phyloP scores from a whole-genome alignment of 2,888 invertebrate species.

The Lathronympha strigana region DNA sequence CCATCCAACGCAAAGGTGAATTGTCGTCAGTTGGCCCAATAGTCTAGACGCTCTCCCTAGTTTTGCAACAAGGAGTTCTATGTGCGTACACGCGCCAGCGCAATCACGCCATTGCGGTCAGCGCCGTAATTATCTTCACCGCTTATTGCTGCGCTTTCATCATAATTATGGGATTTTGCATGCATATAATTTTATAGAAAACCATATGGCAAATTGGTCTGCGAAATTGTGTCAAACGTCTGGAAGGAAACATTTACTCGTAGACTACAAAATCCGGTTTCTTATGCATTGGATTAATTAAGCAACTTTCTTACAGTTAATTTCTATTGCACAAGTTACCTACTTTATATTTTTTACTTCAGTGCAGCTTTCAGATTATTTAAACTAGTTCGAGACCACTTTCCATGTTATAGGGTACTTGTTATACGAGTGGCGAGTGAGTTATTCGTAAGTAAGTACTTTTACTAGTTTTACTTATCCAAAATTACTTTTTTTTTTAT shows the following conservation, averaged over 20 bases:
- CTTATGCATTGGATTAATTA: background rate
- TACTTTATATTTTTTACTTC: background rate
- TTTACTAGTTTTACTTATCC: too few species aligned
- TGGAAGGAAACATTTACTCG: background rate
- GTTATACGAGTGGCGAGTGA: too few species aligned
- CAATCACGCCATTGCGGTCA: constrained; percentile 62
- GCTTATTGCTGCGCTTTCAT: constrained; percentile 69
- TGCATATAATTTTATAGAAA: constrained; percentile 18
- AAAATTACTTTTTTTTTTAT: too few species aligned
- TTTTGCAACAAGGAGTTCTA: constrained; percentile 12
- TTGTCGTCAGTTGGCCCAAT: too few species aligned
- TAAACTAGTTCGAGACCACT: background rate
- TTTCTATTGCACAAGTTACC: background rate
- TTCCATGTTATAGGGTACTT: too few species aligned
- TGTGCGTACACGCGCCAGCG: constrained; percentile 39
- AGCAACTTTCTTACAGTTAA: background rate
- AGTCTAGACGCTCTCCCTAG: background rate
- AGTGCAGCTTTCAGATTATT: background rate
- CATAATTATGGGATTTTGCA: constrained; percentile 27
- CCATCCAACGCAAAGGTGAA: too few species aligned
- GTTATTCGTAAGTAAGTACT: too few species aligned
- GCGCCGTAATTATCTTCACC: constrained; percentile 54
- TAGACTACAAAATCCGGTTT: background rate
- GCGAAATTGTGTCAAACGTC: background rate
- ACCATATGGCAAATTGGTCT: too few species aligned